Evolutionary conservation across 2,113 vertebrate genomes (phyloP).

Genomic region (Anarrhichthys ocellatus): DNA sequence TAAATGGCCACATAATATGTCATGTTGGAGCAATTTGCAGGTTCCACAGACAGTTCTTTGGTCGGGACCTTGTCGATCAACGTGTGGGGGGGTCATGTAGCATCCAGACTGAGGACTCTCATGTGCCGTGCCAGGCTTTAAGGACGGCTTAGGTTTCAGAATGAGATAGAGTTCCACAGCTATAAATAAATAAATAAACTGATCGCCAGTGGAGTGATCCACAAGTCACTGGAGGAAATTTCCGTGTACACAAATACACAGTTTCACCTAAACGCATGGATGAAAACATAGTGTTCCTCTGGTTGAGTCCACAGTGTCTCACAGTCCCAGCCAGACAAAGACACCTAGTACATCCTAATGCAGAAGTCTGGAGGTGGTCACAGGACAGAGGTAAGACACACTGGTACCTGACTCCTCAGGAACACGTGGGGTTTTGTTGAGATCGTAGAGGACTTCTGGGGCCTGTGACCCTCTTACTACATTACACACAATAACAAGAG

Average conservation of each 20-base stretch:
- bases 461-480: background rate
- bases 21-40: background rate
- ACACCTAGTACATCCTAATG: slow-evolving; percentile 26
- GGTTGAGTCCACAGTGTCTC: background rate
- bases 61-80: background rate
- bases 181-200: slow-evolving; percentile 60
- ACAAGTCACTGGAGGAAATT: slow-evolving; percentile 22
- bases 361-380: background rate
- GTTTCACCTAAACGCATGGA: background rate
- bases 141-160: slow-evolving; percentile 47
- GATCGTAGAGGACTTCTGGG: slow-evolving; percentile 11
- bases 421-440: slow-evolving; percentile 42
- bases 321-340: slow-evolving; percentile 11
- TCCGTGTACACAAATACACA: slow-evolving; percentile 14
- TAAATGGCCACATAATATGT: background rate
- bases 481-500: background rate
- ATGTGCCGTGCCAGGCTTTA: slow-evolving; percentile 16
- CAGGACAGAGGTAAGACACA: slow-evolving; percentile 7
- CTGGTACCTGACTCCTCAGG: slow-evolving; percentile 52
- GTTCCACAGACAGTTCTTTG: background rate
- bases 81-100: slow-evolving; percentile 1
- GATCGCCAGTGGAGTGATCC: slow-evolving; percentile 1
- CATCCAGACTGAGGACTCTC: slow-evolving; percentile 12
- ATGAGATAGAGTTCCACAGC: background rate
- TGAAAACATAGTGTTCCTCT: slow-evolving; percentile 20